phyloP scores from a whole-genome alignment of 2,797 vertebrate genomes.

The Cyclura pinguis region DNA sequence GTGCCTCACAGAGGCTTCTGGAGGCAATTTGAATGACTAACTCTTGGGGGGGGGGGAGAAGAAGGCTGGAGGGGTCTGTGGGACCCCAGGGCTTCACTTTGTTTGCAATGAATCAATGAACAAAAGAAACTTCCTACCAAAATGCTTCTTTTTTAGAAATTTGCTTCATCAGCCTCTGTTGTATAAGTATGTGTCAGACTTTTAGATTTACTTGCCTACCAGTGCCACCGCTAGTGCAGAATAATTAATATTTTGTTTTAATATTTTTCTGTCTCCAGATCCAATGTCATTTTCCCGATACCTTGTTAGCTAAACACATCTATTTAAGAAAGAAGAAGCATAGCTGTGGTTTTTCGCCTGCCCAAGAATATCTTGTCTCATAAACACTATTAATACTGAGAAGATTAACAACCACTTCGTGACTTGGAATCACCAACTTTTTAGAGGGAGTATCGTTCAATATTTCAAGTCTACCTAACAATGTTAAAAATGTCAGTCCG shows the following conservation, averaged over 20 bases:
- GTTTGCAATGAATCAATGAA: neutral
- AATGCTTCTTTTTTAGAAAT: neutral
- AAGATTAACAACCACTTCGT: slow-evolving; percentile 6
- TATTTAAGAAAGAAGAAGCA: neutral
- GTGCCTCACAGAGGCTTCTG: too few relatives aligned
- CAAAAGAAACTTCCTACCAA: neutral
- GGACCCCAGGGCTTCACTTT: too few relatives aligned
- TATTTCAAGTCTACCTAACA: neutral
- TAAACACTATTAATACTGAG: slow-evolving; percentile 15
- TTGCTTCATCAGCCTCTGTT: neutral
- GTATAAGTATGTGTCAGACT: neutral
- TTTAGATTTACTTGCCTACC: neutral
- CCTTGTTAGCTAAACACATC: neutral
- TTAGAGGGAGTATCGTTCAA: slow-evolving; percentile 22
- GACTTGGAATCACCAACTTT: slow-evolving; percentile 36
- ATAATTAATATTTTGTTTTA: too few relatives aligned
- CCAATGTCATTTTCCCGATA: neutral
- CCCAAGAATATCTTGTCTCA: neutral
- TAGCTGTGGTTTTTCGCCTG: slow-evolving; percentile 8
- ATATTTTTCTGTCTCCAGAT: neutral
- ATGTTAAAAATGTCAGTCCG: neutral
- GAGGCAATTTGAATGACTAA: too few relatives aligned
- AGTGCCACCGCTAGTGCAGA: neutral
- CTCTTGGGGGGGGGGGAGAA: too few relatives aligned
- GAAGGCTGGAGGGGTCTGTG: too few relatives aligned